Percentiles rank a stretch among this genome's conserved stretches.
Conservation (phyloP, 2,888 invertebrate species). For the Pharmacophagus antenor region DNA sequence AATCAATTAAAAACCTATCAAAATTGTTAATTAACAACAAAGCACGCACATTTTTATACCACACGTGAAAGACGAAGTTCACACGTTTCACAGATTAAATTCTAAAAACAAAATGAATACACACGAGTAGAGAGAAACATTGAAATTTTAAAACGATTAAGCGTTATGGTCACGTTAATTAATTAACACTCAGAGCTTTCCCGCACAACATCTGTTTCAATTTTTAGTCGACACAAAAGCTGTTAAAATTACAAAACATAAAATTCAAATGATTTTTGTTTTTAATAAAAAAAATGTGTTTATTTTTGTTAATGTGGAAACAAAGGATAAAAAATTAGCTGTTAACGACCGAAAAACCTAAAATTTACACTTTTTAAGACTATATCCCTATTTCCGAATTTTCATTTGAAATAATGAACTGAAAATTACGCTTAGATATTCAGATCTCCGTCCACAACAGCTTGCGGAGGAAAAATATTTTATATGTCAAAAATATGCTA, state of each 20-base stretch:
- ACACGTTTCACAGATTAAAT: not conserved
- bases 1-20: no score
- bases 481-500: not conserved
- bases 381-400: no score
- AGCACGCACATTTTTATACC: no score
- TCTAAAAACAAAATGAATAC: not conserved
- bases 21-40: not conserved
- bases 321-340: no score
- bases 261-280: no score
- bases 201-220: not conserved
- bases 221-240: not conserved
- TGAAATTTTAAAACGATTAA: not conserved
- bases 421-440: constrained; percentile 2
- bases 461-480: not conserved
- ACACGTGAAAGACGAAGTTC: no score
- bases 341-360: no score
- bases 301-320: no score
- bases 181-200: constrained; percentile 14
- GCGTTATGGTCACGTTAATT: not conserved
- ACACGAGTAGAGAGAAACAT: not conserved
- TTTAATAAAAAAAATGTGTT: no score
- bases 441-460: not conserved
- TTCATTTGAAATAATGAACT: not conserved
- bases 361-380: no score
- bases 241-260: not conserved